Percentiles rank a stretch among this genome's conserved stretches.
Evolutionary conservation across 2,113 vertebrate genomes (phyloP).

Genomic region (Cinclus mexicanus): DNA sequence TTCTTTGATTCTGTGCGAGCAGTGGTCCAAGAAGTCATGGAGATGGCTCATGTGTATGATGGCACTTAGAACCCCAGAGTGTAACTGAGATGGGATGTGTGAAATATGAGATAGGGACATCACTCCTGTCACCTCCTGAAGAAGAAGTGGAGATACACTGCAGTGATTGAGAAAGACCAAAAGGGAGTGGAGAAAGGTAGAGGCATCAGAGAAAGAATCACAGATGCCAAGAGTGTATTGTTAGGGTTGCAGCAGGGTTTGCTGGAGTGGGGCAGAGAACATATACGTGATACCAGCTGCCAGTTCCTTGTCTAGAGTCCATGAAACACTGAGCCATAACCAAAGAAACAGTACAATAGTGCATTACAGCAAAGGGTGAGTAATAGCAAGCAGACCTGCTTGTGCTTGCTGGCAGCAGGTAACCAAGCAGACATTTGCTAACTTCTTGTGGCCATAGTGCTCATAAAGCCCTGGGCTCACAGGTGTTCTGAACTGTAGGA

Average conservation of each 20-base stretch:
- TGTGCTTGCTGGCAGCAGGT: background rate
- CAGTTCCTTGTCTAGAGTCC: background rate
- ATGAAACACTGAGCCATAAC: background rate
- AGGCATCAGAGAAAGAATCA: background rate
- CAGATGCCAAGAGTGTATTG: background rate
- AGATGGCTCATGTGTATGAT: background rate
- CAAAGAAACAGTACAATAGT: background rate
- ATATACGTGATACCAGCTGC: background rate
- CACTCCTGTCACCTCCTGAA: background rate
- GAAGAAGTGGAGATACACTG: background rate
- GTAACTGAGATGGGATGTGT: background rate
- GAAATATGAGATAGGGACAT: background rate
- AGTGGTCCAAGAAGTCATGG: background rate
- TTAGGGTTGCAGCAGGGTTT: background rate
- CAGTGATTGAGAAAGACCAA: background rate
- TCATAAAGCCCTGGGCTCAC: background rate
- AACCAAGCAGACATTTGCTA: background rate
- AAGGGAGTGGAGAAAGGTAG: background rate
- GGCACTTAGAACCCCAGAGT: background rate
- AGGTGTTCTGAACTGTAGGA: background rate
- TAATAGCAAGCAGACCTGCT: background rate
- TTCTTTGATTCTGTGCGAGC: background rate
- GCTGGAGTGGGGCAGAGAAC: background rate
- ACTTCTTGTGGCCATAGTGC: background rate
- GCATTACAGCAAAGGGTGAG: background rate